phyloP scores from a whole-genome alignment of 2,888 invertebrate species.

The Drosophila ochracea region DNA sequence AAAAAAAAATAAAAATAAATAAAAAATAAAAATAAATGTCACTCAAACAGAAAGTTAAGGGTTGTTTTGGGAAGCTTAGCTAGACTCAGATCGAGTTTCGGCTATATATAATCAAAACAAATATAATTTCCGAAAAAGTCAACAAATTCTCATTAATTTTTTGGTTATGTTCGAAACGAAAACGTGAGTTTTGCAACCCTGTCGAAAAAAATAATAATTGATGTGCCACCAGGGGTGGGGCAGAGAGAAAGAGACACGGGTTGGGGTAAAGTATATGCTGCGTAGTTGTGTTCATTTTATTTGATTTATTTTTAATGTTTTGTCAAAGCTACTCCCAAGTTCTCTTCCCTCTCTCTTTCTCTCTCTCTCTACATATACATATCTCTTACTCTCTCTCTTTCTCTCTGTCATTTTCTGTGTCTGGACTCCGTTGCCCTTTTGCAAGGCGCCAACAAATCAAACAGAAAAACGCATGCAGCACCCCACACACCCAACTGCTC shows the following conservation, averaged over 20 bases:
- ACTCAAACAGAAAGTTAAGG: conserved; percentile 7
- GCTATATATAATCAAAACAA: conserved; percentile 8
- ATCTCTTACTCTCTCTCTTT: conserved; percentile 1
- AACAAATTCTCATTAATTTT: conserved; percentile 33
- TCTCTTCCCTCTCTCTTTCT: conserved; percentile 7
- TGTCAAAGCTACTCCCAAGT: conserved; percentile 41
- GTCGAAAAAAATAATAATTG: conserved; percentile 57
- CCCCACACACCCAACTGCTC: background rate
- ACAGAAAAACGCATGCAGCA: conserved; percentile 72
- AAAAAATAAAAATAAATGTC: conserved; percentile 14
- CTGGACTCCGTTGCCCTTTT: conserved; percentile 63
- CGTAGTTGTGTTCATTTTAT: conserved; percentile 66
- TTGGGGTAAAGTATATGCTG: conserved; percentile 3
- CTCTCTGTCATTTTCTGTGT: conserved; percentile 12
- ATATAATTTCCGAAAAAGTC: conserved; percentile 20
- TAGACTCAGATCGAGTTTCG: background rate
- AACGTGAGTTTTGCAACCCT: conserved; percentile 31
- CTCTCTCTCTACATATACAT: conserved; percentile 3
- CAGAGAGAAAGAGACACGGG: background rate
- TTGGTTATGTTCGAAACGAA: conserved; percentile 16
- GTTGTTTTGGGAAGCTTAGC: conserved; percentile 18
- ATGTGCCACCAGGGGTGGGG: conserved; percentile 47
- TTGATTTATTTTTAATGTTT: conserved; percentile 79
- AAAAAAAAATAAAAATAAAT: conserved; percentile 16
- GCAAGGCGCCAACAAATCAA: conserved; percentile 80